Evolutionary conservation across 2,888 invertebrate species (phyloP), one percentile per base, ranked within the genome.

Genomic region (Schrankia costaestrigalis): DNA sequence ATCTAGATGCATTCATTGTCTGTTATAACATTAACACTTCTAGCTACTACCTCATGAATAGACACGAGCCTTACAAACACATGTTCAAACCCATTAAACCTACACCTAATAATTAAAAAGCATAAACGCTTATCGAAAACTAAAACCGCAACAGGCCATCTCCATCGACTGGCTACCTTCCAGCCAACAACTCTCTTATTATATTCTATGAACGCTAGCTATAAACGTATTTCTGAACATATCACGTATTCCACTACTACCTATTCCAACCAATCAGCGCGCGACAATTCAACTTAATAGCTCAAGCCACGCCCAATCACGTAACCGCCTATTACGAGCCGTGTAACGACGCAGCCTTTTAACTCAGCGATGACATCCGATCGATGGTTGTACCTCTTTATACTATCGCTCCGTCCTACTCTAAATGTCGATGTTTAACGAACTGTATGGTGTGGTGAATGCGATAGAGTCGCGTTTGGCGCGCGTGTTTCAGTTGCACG

Each of bases 311-410:
- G 87, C 89, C 89, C 86, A 73, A 77, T 86, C 87, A 87, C 87
- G 87, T 87, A 86, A 82, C 87, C 87, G 86, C 87, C 87, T 87
- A 87, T 87, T 87, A 86, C 85, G 79, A 81, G 70, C 78, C 80
- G 84, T 83, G 82, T 86, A 84, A 86, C 86, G 84, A 84, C 79
- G 84, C 78, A 85, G 85, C 80, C 85, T 86, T 86, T 87, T 85
- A 85, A 85, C 81, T 83, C 64, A 42, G 65, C 80, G 85, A 81
- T 74, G 83, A 78, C 78, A 74, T 68, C 83, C 85, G 86, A 86
- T 73, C 73, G 73, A 70, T 67, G 63, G 46, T 26, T 59, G 49
- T 76, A 72, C 63, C 58, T 49, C 55, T 72, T 67, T 39, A 35
- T 29, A 56, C 54, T 73, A 71, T 66, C 56, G 71, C 71, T 41